phyloP scores from a whole-genome alignment of 2,888 invertebrate genomes.

The Alloscopus bannaensis region DNA sequence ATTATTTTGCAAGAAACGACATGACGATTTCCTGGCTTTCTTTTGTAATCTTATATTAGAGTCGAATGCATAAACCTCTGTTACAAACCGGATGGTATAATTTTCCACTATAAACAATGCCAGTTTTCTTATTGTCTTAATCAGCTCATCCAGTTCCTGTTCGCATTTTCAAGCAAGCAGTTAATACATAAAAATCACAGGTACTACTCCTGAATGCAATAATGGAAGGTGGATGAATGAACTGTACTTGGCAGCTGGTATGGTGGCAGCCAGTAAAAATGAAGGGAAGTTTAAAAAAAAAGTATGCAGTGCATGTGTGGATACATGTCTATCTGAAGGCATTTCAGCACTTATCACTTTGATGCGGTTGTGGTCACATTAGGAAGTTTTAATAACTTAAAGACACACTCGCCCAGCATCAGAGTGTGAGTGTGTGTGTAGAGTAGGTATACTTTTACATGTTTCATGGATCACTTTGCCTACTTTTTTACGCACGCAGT shows the following conservation, averaged over 20 bases:
- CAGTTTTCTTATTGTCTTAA: slow-evolving; percentile 48
- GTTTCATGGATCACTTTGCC: slow-evolving; percentile 51
- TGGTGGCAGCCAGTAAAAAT: not conserved
- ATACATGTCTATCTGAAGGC: not conserved
- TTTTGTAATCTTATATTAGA: slow-evolving; percentile 33
- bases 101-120: slow-evolving; percentile 40
- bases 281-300: slow-evolving; percentile 7
- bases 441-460: not conserved
- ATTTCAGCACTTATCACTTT: not conserved
- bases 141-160: slow-evolving; percentile 67
- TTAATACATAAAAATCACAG: not conserved
- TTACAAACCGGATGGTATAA: slow-evolving; percentile 28
- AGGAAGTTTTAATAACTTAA: slow-evolving; percentile 6
- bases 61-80: slow-evolving; percentile 15
- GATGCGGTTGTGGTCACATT: slow-evolving; percentile 38
- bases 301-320: not conserved
- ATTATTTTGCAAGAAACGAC: slow-evolving; percentile 5
- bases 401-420: not conserved
- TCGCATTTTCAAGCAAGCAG: slow-evolving; percentile 40
- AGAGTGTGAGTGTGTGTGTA: too few relatives aligned
- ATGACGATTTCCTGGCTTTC: slow-evolving; percentile 54
- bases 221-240: slow-evolving; percentile 57
- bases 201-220: slow-evolving; percentile 11
- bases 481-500: slow-evolving; percentile 33
- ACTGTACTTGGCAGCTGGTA: slow-evolving; percentile 45